Conservation (phyloP, 2,888 invertebrate species). For the Acleris sparsana region DNA sequence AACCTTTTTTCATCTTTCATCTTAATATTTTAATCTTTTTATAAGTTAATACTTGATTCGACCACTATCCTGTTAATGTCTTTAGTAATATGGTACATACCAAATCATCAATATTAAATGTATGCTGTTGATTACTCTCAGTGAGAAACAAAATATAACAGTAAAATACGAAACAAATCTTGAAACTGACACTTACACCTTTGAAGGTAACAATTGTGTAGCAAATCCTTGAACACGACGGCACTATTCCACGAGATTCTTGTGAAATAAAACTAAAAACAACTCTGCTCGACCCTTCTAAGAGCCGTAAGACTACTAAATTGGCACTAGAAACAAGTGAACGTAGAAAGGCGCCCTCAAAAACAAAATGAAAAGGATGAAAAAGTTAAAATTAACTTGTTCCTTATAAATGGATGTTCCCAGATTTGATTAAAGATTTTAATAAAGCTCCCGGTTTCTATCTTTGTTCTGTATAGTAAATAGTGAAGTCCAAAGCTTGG, state of each 20-base stretch:
- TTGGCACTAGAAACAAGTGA: conserved; percentile 31
- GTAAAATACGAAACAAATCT: too few relatives aligned
- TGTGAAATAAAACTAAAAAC: not conserved
- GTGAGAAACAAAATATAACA: too few relatives aligned
- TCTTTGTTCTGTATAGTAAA: not conserved
- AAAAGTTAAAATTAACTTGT: conserved; percentile 29
- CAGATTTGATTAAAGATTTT: conserved; percentile 21
- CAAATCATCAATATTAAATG: too few relatives aligned
- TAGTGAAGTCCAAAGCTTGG: not conserved
- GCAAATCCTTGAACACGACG: too few relatives aligned
- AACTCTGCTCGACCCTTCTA: not conserved
- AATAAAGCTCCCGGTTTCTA: conserved; percentile 19
- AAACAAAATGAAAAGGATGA: conserved; percentile 26
- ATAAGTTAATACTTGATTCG: too few relatives aligned
- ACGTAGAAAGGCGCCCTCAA: conserved; percentile 16
- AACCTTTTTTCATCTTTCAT: too few relatives aligned
- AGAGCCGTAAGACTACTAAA: conserved; percentile 20
- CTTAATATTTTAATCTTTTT: too few relatives aligned
- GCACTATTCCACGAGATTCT: not conserved
- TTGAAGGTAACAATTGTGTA: too few relatives aligned
- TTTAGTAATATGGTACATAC: too few relatives aligned
- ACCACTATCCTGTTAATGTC: too few relatives aligned
- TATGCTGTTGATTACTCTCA: too few relatives aligned
- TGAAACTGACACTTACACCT: too few relatives aligned
- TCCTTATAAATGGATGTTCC: conserved; percentile 12